These are phyloP conservation scores for Pampusana beccarii DNA, from an alignment of 2,113 vertebrate species.

Conservation along the genomic window DNA sequence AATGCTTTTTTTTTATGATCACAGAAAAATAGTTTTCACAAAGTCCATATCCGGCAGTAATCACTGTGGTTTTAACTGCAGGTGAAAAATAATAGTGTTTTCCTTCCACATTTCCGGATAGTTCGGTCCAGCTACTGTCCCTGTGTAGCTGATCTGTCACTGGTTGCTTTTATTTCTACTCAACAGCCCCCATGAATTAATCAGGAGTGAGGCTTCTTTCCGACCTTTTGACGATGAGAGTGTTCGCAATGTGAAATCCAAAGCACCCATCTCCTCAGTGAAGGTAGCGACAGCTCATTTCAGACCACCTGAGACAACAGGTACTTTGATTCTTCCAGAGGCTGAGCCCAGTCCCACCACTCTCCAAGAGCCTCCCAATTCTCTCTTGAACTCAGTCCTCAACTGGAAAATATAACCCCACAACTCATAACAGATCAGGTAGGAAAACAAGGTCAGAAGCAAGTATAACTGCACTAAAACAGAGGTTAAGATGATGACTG, in stretches of 20 bases:
- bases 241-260: not conserved
- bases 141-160: not conserved
- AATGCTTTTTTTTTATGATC: not conserved
- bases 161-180: not conserved
- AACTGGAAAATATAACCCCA: not conserved
- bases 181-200: not conserved
- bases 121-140: not conserved
- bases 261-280: not conserved
- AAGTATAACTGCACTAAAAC: not conserved
- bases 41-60: not conserved
- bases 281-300: not conserved
- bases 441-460: not conserved
- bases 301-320: not conserved
- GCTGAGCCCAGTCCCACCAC: not conserved
- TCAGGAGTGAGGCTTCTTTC: not conserved
- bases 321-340: not conserved
- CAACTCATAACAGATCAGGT: not conserved
- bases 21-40: not conserved
- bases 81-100: not conserved
- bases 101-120: not conserved
- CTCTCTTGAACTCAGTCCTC: not conserved
- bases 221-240: not conserved
- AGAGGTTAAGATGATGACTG: not conserved
- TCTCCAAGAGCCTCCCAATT: not conserved
- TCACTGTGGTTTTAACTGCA: not conserved